Evolutionary conservation across 2,797 vertebrate species (phyloP).

Genomic region (Myotis pilosus): DNA sequence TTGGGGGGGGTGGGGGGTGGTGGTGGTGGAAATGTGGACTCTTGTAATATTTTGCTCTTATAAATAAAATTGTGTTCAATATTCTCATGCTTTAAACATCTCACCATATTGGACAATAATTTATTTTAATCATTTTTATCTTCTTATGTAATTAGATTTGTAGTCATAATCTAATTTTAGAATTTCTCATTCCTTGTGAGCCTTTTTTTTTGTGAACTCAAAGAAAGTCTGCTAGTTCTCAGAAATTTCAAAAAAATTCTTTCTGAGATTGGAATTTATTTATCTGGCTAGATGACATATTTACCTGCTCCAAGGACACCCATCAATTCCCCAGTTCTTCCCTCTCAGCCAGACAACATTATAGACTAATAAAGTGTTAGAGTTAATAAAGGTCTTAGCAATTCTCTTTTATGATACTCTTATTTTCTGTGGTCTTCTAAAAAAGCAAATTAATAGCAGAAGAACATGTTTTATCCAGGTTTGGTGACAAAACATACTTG

Average conservation of each 20-base stretch:
- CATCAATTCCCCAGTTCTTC: not conserved
- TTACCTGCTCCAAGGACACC: not conserved
- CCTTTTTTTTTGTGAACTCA: not conserved
- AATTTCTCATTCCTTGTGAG: not conserved
- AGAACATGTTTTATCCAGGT: not conserved
- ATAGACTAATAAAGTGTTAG: not conserved
- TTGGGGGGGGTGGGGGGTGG: not conserved
- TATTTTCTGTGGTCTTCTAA: not conserved
- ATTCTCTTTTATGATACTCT: not conserved
- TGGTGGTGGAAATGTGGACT: not conserved
- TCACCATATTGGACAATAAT: not conserved
- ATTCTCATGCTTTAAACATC: not conserved
- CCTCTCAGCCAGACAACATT: not conserved
- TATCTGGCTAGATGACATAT: not conserved
- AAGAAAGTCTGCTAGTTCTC: not conserved
- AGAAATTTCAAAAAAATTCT: slow-evolving; percentile 1
- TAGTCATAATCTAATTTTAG: slow-evolving; percentile 43
- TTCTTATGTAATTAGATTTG: slow-evolving; percentile 4
- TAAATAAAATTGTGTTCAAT: slow-evolving; percentile 28
- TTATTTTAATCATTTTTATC: slow-evolving; percentile 32
- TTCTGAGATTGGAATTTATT: not conserved
- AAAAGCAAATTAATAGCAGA: not conserved
- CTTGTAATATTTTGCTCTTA: slow-evolving; percentile 30
- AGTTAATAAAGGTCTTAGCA: not conserved
- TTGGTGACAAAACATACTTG: not conserved